phyloP scores from a whole-genome alignment of 2,113 vertebrate species.

The Lepus europaeus region DNA sequence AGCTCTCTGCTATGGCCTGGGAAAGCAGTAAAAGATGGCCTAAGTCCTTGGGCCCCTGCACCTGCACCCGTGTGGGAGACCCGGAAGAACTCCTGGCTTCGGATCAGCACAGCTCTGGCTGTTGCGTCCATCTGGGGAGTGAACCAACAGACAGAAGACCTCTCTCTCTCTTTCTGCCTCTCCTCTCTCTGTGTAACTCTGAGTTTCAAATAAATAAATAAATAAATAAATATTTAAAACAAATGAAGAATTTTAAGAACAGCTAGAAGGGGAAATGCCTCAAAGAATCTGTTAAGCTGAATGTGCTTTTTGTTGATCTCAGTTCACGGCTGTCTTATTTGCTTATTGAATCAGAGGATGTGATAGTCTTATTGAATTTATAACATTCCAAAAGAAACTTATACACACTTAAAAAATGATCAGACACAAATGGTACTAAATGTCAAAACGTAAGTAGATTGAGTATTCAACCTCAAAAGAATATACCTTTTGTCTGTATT shows the following conservation, averaged over 20 bases:
- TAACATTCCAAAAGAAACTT: background rate
- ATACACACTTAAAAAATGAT: background rate
- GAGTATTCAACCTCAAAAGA: background rate
- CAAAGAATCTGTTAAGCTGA: background rate
- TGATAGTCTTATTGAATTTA: background rate
- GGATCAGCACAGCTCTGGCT: no score
- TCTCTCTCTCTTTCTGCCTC: no score
- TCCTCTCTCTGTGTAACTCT: no score
- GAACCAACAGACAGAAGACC: no score
- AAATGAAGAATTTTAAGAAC: conserved; percentile 9
- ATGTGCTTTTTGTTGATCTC: background rate
- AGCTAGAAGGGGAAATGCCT: background rate
- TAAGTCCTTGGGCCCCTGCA: no score
- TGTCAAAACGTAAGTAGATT: background rate
- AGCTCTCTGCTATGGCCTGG: no score
- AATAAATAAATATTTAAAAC: no score
- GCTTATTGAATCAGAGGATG: background rate
- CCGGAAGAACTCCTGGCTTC: no score
- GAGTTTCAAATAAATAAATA: no score
- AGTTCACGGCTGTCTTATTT: background rate
- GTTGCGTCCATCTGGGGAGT: no score
- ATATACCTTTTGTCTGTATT: background rate
- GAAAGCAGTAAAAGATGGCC: no score
- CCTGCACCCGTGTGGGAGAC: no score
- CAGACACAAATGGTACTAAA: background rate